Conservation (phyloP, 2,888 invertebrate species). For the Onthophagus sagittarius region DNA sequence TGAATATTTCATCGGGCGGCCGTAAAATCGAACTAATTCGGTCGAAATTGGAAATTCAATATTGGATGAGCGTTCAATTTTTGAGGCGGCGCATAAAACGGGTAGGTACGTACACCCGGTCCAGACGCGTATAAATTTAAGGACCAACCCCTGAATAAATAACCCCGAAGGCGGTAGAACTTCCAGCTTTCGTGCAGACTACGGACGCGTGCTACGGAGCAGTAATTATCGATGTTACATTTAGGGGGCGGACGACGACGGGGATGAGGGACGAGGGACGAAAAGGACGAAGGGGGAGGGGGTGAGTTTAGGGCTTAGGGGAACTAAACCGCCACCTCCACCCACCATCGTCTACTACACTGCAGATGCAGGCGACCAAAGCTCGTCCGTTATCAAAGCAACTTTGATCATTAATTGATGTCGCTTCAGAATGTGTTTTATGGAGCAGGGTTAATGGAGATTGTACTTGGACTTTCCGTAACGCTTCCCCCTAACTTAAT, state of each 20-base stretch:
- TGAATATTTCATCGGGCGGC: not conserved
- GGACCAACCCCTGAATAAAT: conserved; percentile 19
- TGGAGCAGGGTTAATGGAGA: conserved; percentile 33
- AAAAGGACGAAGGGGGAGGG: too few relatives aligned
- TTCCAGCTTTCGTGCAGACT: conserved; percentile 31
- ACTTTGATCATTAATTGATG: conserved; percentile 39
- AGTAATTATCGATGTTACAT: conserved; percentile 37
- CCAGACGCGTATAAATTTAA: conserved; percentile 6
- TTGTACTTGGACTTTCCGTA: conserved; percentile 31
- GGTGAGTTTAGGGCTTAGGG: too few relatives aligned
- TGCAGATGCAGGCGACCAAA: conserved; percentile 24
- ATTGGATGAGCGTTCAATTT: not conserved
- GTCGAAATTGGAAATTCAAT: not conserved
- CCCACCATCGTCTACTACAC: not conserved
- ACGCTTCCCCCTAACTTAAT: conserved; percentile 32
- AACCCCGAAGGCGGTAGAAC: conserved; percentile 16
- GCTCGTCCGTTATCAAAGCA: conserved; percentile 35
- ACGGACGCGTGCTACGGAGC: conserved; percentile 32
- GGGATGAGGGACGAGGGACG: not conserved
- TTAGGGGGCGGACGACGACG: conserved; percentile 11
- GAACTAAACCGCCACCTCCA: conserved; percentile 14
- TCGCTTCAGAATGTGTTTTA: conserved; percentile 34
- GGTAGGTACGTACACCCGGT: not conserved
- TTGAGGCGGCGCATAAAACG: not conserved
- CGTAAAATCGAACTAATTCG: not conserved